phyloP scores from a whole-genome alignment of 2,797 vertebrate genomes.

The Cryptoprocta ferox region DNA sequence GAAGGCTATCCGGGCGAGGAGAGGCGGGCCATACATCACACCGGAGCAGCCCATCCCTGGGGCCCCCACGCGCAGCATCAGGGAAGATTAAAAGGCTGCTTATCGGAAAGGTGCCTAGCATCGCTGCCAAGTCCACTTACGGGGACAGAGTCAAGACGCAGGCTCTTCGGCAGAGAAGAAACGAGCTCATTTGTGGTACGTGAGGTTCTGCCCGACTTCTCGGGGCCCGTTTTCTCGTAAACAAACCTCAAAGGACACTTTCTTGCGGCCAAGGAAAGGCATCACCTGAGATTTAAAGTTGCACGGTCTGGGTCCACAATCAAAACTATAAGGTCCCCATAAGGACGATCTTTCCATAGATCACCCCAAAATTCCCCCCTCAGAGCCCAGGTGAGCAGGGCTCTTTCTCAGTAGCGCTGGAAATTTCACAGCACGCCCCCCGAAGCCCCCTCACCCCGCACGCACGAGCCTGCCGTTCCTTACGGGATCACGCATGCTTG shows the following conservation, averaged over 20 bases:
- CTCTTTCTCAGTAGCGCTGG: background rate
- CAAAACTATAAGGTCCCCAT: slow-evolving; percentile 14
- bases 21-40: fast-evolving
- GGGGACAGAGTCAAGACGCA: too few relatives aligned
- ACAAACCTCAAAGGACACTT: background rate
- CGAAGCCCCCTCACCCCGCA: too few relatives aligned
- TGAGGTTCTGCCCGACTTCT: background rate
- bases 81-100: background rate
- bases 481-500: fast-evolving
- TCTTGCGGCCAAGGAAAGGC: fast-evolving
- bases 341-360: slow-evolving; percentile 45
- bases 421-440: too few relatives aligned
- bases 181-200: background rate
- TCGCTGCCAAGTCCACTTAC: background rate
- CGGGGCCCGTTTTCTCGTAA: background rate
- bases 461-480: background rate
- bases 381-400: background rate
- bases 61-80: background rate
- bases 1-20: background rate
- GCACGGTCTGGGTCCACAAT: background rate
- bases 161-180: background rate
- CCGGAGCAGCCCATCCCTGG: background rate
- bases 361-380: background rate
- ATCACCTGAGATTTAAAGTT: too few relatives aligned
- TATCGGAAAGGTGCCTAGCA: background rate